Conservation (phyloP, 1,140 invertebrate genomes). For the Zophobas morio region DNA sequence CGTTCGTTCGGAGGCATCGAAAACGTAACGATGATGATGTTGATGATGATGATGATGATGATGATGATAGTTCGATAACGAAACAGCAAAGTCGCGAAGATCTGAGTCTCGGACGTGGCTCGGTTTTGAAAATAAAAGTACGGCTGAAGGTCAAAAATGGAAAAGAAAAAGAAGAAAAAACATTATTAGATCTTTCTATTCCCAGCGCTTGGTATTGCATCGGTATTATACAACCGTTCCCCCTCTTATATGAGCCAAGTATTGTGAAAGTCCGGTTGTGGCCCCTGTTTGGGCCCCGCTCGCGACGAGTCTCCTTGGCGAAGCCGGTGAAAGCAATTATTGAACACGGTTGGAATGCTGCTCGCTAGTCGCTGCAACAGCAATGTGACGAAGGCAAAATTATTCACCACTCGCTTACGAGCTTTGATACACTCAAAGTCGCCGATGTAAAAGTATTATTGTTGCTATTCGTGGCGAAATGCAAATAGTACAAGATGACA, state of each 20-base stretch:
- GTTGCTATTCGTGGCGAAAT: slow-evolving; percentile 43
- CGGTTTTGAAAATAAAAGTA: neutral
- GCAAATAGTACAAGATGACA: slow-evolving; percentile 53
- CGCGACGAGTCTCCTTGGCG: slow-evolving; percentile 65
- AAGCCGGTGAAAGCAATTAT: slow-evolving; percentile 63
- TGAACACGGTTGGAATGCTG: slow-evolving; percentile 51
- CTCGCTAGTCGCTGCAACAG: slow-evolving; percentile 44
- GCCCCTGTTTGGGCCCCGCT: slow-evolving; percentile 64
- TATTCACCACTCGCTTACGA: slow-evolving; percentile 46
- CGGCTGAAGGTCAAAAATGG: too few species aligned
- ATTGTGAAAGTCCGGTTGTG: slow-evolving; percentile 64
- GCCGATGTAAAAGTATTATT: too few species aligned
- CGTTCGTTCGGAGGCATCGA: neutral
- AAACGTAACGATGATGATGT: too few species aligned
- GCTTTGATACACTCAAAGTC: slow-evolving; percentile 54
- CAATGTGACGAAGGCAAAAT: slow-evolving; percentile 52
- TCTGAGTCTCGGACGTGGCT: neutral
- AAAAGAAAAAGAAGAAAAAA: slow-evolving; percentile 9
- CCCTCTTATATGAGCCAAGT: slow-evolving; percentile 51
- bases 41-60: too few species aligned
- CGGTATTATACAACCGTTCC: slow-evolving; percentile 65
- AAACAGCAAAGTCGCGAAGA: too few species aligned
- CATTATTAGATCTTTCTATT: slow-evolving; percentile 39
- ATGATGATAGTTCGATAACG: too few species aligned
- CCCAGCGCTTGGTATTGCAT: slow-evolving; percentile 60